Percentiles rank a stretch among this genome's conserved stretches.
These are phyloP conservation scores for Seira sanloemensis DNA, from an alignment of 2,888 invertebrate species.

Conservation along the genomic window DNA sequence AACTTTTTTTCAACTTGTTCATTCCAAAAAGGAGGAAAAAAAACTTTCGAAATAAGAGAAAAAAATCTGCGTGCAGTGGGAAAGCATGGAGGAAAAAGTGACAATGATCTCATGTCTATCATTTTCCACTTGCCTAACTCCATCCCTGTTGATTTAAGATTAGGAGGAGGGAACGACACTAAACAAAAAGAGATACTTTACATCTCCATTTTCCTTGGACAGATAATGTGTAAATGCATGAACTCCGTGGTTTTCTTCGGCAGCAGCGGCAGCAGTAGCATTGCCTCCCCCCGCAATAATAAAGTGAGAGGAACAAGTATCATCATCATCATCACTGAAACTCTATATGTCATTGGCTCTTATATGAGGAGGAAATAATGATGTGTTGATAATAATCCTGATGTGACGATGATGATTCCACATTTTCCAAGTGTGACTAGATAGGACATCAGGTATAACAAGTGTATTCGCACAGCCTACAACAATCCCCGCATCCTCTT, in stretches of 20 bases:
- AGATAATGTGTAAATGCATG: slow-evolving; percentile 28
- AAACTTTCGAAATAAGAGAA: not conserved
- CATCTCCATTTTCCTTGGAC: slow-evolving; percentile 4
- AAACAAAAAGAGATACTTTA: not conserved
- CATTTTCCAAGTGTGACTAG: not conserved
- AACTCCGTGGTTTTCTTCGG: not conserved
- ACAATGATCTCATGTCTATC: slow-evolving; percentile 50
- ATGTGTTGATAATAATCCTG: not conserved
- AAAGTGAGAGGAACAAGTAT: not conserved
- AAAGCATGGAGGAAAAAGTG: slow-evolving; percentile 26
- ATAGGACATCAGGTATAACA: not conserved
- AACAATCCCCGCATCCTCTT: not conserved
- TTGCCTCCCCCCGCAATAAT: not conserved
- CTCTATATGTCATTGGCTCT: not conserved
- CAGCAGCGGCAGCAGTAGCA: not conserved
- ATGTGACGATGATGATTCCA: slow-evolving; percentile 2
- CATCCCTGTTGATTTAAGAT: slow-evolving; percentile 43
- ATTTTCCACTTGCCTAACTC: slow-evolving; percentile 50
- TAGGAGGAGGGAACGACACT: slow-evolving; percentile 18
- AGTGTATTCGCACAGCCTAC: not conserved
- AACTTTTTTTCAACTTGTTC: slow-evolving; percentile 12
- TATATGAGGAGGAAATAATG: not conserved
- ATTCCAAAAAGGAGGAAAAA: slow-evolving; percentile 23
- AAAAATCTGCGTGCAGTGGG: not conserved
- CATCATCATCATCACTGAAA: too few relatives aligned